Percentiles rank a stretch among this genome's conserved stretches.
Conservation (phyloP, 2,113 vertebrate species). For the Recurvirostra avosetta region DNA sequence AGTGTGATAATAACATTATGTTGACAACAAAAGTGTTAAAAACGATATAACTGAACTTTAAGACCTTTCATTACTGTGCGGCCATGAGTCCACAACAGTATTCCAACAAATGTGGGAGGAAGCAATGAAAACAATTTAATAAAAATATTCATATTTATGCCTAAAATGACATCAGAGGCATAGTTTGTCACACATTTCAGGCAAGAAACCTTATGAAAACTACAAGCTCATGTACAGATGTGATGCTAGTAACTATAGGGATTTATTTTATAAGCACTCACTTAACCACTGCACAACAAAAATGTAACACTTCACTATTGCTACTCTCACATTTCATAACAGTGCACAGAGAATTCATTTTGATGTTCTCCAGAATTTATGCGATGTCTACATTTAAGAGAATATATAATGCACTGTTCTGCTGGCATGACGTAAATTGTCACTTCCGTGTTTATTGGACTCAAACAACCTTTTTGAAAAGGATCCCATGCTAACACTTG, state of each 20-base stretch:
- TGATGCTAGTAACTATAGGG: background rate
- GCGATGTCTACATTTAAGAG: background rate
- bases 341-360: background rate
- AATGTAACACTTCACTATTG: conserved; percentile 42
- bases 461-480: background rate
- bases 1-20: background rate
- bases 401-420: background rate
- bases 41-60: background rate
- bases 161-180: background rate
- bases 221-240: background rate
- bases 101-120: background rate
- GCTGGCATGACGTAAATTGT: background rate
- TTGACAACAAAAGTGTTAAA: background rate
- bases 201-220: background rate
- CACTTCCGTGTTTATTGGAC: background rate
- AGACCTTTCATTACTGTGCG: background rate
- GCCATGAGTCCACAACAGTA: background rate
- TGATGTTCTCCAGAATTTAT: background rate
- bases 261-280: conserved; percentile 56
- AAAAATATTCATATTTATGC: background rate
- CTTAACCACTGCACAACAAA: conserved; percentile 41
- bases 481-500: background rate
- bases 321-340: conserved; percentile 44
- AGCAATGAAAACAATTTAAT: background rate
- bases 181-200: background rate